phyloP scores from a whole-genome alignment of 35 echinoderm and acorn worm species.

The Acanthaster planci region DNA sequence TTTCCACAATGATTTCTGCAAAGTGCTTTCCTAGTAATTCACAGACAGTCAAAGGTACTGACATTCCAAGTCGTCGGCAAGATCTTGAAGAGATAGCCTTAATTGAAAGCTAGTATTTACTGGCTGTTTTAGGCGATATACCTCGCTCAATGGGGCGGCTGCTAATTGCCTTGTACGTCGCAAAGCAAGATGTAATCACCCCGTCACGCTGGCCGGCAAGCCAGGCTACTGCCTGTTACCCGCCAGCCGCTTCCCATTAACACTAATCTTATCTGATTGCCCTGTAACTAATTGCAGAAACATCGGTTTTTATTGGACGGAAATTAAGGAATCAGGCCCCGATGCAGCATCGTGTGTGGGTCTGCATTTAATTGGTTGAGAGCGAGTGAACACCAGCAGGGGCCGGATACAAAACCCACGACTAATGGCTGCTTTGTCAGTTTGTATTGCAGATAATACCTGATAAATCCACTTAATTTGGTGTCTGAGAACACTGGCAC shows the following conservation, averaged over 20 bases:
- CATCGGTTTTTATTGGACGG: slow-evolving; percentile 19
- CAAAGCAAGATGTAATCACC: slow-evolving; percentile 21
- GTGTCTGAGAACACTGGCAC: not conserved
- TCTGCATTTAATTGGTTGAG: not conserved
- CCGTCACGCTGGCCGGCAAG: not conserved
- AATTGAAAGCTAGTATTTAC: slow-evolving; percentile 32
- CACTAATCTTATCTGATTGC: slow-evolving; percentile 19
- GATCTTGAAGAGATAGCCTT: not conserved
- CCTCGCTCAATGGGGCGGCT: slow-evolving; percentile 3
- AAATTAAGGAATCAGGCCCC: slow-evolving; percentile 24
- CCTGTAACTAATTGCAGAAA: slow-evolving; percentile 30
- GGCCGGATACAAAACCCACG: slow-evolving; percentile 20
- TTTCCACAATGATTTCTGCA: no score
- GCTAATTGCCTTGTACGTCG: slow-evolving; percentile 7
- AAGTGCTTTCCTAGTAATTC: no score
- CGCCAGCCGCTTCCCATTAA: not conserved
- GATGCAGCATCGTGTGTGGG: not conserved
- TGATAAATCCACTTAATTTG: slow-evolving; percentile 19
- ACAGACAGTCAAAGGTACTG: no score
- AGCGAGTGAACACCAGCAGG: not conserved
- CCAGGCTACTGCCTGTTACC: not conserved
- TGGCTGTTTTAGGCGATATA: not conserved
- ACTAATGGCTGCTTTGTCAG: slow-evolving; percentile 24
- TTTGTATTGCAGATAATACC: slow-evolving; percentile 3
- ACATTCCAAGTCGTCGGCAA: no score